phyloP scores from a whole-genome alignment of 2,797 vertebrate genomes.

The Scarus forsteni region DNA sequence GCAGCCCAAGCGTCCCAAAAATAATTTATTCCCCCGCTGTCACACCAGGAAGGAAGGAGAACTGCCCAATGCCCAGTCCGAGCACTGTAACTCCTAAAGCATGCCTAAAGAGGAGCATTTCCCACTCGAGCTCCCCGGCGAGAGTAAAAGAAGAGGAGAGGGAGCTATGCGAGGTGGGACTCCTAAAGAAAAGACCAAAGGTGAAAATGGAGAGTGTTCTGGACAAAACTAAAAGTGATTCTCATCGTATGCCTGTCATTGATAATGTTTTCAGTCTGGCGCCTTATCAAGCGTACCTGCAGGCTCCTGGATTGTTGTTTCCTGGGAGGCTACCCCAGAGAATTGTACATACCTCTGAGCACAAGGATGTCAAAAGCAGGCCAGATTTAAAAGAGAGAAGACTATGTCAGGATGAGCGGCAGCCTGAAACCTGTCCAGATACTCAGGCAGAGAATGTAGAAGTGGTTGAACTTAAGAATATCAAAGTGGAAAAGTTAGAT shows the following conservation, averaged over 20 bases:
- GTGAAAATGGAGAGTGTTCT: slow-evolving; percentile 33
- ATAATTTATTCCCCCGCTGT: slow-evolving; percentile 42
- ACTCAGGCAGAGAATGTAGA: slow-evolving; percentile 26
- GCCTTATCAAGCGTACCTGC: slow-evolving; percentile 87
- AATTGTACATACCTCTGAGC: slow-evolving; percentile 23
- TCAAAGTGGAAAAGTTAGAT: slow-evolving; percentile 77
- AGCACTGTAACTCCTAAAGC: slow-evolving; percentile 14
- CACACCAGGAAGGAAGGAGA: slow-evolving; percentile 28
- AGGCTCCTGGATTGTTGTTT: slow-evolving; percentile 67
- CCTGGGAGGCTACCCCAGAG: slow-evolving; percentile 34
- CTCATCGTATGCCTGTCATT: slow-evolving; percentile 94
- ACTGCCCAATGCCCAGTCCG: slow-evolving; percentile 18
- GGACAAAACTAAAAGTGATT: slow-evolving; percentile 51
- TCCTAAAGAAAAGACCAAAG: slow-evolving; percentile 57
- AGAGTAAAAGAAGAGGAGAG: slow-evolving; percentile 61
- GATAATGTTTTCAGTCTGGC: slow-evolving; percentile 95
- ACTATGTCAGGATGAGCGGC: slow-evolving; percentile 26
- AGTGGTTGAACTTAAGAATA: slow-evolving; percentile 31
- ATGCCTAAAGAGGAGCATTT: slow-evolving; percentile 56
- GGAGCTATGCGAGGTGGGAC: slow-evolving; percentile 58
- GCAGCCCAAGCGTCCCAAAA: slow-evolving; percentile 30
- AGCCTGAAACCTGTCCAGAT: slow-evolving; percentile 13
- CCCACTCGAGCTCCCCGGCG: slow-evolving; percentile 46
- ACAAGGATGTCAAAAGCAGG: slow-evolving; percentile 44
- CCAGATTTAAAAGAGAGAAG: slow-evolving; percentile 41